phyloP scores from a whole-genome alignment of 2,797 vertebrate species.

The Hozukius guyotensis region DNA sequence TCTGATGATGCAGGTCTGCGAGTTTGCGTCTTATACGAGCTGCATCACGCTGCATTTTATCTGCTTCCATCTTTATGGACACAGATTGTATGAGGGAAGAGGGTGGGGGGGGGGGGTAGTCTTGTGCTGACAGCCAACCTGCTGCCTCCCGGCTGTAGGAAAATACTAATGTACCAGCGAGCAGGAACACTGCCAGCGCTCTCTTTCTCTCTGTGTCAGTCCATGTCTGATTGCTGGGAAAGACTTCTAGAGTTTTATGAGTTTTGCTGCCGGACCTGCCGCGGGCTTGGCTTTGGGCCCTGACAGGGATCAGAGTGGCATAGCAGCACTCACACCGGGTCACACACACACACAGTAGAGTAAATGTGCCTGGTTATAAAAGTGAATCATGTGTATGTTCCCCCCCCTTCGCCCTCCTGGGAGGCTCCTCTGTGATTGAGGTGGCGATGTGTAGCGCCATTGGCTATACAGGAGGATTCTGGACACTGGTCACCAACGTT shows the following conservation, averaged over 20 bases:
- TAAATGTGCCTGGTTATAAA: constrained; percentile 35
- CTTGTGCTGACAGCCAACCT: constrained; percentile 61
- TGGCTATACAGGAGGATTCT: constrained; percentile 52
- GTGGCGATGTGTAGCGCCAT: constrained; percentile 49
- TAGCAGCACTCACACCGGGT: constrained; percentile 15
- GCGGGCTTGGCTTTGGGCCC: constrained; percentile 74
- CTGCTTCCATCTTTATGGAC: constrained; percentile 15
- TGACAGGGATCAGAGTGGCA: constrained; percentile 67
- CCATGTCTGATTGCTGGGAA: constrained; percentile 49
- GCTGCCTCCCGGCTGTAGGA: constrained; percentile 51
- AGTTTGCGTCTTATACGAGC: constrained; percentile 7
- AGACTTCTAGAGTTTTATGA: constrained; percentile 60
- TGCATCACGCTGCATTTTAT: constrained; percentile 28
- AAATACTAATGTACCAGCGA: constrained; percentile 56
- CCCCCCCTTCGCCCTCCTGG: constrained; percentile 32
- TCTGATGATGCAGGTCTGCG: constrained; percentile 23
- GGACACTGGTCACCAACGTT: constrained; percentile 43
- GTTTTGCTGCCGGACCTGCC: constrained; percentile 74
- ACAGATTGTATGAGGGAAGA: constrained; percentile 28
- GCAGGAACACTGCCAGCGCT: constrained; percentile 49
- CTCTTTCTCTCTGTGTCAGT: constrained; percentile 51
- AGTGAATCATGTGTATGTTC: constrained; percentile 26
- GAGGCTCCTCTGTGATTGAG: constrained; percentile 40
- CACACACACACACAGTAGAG: background rate
- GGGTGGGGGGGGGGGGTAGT: background rate